A percentile compares a stretch with the other conserved stretches of the same genome.
Conservation (phyloP, 1,140 invertebrate species). For the Adelges cooleyi region DNA sequence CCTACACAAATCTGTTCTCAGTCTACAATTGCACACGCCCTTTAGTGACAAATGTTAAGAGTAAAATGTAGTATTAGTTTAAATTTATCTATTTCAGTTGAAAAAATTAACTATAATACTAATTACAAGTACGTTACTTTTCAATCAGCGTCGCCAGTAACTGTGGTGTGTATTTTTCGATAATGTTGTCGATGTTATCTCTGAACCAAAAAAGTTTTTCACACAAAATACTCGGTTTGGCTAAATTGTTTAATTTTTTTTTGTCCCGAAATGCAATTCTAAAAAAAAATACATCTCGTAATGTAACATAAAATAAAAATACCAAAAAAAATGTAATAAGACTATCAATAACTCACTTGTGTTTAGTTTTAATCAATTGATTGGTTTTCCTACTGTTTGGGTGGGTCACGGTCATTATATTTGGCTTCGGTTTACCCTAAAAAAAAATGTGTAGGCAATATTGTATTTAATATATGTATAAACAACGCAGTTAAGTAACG, state of each 20-base stretch:
- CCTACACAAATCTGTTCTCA: no score
- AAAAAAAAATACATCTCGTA: background rate
- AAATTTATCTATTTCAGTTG: no score
- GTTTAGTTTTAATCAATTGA: constrained; percentile 14
- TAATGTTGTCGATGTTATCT: constrained; percentile 19
- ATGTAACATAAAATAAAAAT: background rate
- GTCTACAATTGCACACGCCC: no score
- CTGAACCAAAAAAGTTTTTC: constrained; percentile 21
- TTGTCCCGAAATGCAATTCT: constrained; percentile 10
- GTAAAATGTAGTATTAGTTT: no score
- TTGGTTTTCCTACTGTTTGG: constrained; percentile 22
- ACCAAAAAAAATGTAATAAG: no score
- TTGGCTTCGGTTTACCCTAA: constrained; percentile 23
- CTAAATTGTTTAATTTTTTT: constrained; percentile 1
- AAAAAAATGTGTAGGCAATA: no score
- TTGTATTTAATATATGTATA: no score
- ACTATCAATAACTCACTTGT: constrained; percentile 1
- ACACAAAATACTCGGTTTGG: constrained; percentile 13
- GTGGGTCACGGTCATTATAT: background rate
- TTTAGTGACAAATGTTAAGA: no score
- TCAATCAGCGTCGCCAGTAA: background rate
- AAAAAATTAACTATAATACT: background rate
- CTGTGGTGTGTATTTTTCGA: constrained; percentile 5
- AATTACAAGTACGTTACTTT: background rate
- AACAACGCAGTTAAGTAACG: no score